Base-by-base conservation (phyloP, 2,888 invertebrate species). In the Blera fallax region DNA sequence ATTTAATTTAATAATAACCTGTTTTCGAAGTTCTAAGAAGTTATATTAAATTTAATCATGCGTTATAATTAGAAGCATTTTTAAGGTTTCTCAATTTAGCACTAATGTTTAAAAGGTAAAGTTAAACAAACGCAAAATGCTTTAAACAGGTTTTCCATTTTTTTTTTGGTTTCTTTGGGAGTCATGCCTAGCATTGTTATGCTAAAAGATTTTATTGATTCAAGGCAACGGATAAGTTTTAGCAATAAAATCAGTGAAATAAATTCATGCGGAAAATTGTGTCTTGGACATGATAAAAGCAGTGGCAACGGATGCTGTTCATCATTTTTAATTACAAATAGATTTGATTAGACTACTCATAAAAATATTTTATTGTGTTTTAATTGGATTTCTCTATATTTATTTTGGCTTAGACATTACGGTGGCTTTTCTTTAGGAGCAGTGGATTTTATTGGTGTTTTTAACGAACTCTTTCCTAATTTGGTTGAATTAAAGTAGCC, bases 181-280 rank as follows among this genome's bases (percentile, higher is more conserved):
- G 11, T 43, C 7, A 10, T 21, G 62, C 29, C 14, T 73, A 21
- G 14, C 29, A 74, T 54, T 62, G 34, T 64, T 52, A 74, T 74
- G 74, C 64, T 74, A 74, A 74, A 64, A 24, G 45, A 43, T 74
- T 64, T 64, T 52, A 54, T 62, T 73, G n/a, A 50, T 32, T 21
- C 43, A 64, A 74, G 64, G 54, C 34, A 18, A 18, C 18, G 14
- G 29, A 27, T 45, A 11, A 40, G 24, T 21, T 65, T 65, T 32
- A n/a, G 64, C 27, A 48, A 34, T 18, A 48, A 48, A 34, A 65
- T 21, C 37, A 21, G 34, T 24, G 10, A 50, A 37, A 14, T 16
- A 14, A 27, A 37, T 52, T 10, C 16, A 45, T 18, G 27, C 27
- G 16, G 18, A 27, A 40, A 62, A 29, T 29, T 32, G 32, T 64